These are phyloP conservation scores for Megaptera novaeangliae DNA, from an alignment of 2,113 vertebrate species.

Conservation along the genomic window DNA sequence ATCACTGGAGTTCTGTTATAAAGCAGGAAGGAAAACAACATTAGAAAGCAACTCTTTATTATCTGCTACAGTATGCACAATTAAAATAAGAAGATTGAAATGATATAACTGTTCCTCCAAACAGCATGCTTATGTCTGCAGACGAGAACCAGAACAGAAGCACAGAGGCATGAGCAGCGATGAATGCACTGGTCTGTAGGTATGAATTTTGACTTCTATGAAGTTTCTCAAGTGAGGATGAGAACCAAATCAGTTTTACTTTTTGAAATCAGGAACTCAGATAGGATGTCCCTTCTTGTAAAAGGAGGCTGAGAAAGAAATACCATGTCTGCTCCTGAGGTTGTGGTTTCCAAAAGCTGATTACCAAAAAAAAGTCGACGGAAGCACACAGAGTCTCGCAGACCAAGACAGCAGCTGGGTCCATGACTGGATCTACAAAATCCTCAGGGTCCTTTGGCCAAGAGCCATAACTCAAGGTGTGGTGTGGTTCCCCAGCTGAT, in stretches of 20 bases:
- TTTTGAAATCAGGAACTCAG: neutral
- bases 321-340: neutral
- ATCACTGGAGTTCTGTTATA: neutral
- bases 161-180: no score
- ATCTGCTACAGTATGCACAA: neutral
- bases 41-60: neutral
- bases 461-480: neutral
- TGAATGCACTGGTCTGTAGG: rapidly evolving
- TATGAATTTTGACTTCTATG: neutral
- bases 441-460: neutral
- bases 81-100: neutral
- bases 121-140: neutral
- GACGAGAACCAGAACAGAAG: neutral
- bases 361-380: neutral
- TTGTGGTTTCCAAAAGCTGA: neutral
- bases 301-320: neutral
- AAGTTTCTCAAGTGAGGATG: neutral
- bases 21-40: neutral
- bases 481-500: no score
- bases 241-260: neutral
- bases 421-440: no score
- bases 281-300: neutral
- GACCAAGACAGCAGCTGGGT: neutral
- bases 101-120: rapidly evolving
- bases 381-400: rapidly evolving